Evolutionary conservation across 1,140 invertebrate genomes (phyloP), one percentile per base, ranked within the genome.

Genomic region (Drosophila gunungcola): DNA sequence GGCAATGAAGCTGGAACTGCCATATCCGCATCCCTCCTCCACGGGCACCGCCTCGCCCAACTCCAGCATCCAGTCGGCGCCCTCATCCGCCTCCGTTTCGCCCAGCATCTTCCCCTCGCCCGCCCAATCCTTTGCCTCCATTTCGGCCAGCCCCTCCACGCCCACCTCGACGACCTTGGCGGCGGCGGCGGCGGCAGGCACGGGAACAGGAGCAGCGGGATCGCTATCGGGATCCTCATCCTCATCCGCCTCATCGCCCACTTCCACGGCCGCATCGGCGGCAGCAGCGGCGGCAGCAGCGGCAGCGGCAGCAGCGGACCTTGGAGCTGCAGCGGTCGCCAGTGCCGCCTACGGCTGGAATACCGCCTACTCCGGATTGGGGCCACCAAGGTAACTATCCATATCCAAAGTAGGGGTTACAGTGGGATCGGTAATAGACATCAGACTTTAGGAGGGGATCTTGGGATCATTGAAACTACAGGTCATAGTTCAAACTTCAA

Each of bases 11-110:
- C 58, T 91, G 86, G 90, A 91, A 73, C 84, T 91, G 67, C 86
- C 88, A 67, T 92, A 92, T 83, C 91, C 91, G 64, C 91, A 92
- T 65, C 75, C 91, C 53, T 92, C 91, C 38, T 92, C 91, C 27
- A 92, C 91, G 9, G 91, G 91, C 42, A 91, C 89, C n/a, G 89
- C 78, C 13, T 92, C 91, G 41, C 83, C 91, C 13, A 91, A 91
- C 36, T 92, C 91, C 12, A 92, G 89, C 63, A 76, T 89, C 54
- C 90, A 89, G 13, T 91, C 90, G 65, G 86, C 86, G 0, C 80
- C 85, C 16, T 91, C 90, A 6, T 92, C 91, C 16, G 86, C 91
- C 29, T 91, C 90, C 16, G 85, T 91, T 4, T 92, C 91, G 27
- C 91, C 91, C 36, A 90, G 82, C 55, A 88, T 91, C 43, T 92